Evolutionary conservation across 2,113 vertebrate species (phyloP).

Genomic region (Dicentrarchus labrax): DNA sequence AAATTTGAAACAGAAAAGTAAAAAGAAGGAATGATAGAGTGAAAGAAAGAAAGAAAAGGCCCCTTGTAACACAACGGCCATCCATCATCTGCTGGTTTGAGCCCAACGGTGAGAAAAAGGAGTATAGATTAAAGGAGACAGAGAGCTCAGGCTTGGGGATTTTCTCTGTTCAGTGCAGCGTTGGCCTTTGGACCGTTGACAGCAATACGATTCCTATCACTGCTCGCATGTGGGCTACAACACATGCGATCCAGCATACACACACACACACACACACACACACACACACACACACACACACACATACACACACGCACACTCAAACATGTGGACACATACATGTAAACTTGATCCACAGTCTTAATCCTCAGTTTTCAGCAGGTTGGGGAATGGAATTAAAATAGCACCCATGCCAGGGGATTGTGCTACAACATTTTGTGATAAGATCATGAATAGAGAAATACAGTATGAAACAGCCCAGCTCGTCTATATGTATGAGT

Average conservation of each 20-base stretch:
- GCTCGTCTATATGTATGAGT: not conserved
- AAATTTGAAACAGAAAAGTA: slow-evolving; percentile 36
- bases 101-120: slow-evolving; percentile 48
- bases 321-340: slow-evolving; percentile 17
- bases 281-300: slow-evolving; percentile 26
- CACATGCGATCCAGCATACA: slow-evolving; percentile 25
- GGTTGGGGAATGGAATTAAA: slow-evolving; percentile 61
- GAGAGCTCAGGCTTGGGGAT: slow-evolving; percentile 41
- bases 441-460: slow-evolving; percentile 64
- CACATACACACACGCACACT: slow-evolving; percentile 26
- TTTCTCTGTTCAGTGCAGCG: slow-evolving; percentile 49
- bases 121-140: slow-evolving; percentile 63
- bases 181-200: slow-evolving; percentile 64
- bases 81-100: slow-evolving; percentile 67
- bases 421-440: slow-evolving; percentile 36
- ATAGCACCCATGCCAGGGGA: slow-evolving; percentile 31
- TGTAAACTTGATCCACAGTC: slow-evolving; percentile 10
- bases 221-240: slow-evolving; percentile 56
- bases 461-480: slow-evolving; percentile 34
- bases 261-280: slow-evolving; percentile 19
- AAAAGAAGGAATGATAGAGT: slow-evolving; percentile 27
- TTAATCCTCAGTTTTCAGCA: slow-evolving; percentile 73
- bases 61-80: slow-evolving; percentile 46
- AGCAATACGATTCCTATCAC: slow-evolving; percentile 73
- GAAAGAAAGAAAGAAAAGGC: slow-evolving; percentile 39